These are phyloP conservation scores for Diarsia mendica DNA, from an alignment of 2,888 invertebrate species.

Conservation along the genomic window DNA sequence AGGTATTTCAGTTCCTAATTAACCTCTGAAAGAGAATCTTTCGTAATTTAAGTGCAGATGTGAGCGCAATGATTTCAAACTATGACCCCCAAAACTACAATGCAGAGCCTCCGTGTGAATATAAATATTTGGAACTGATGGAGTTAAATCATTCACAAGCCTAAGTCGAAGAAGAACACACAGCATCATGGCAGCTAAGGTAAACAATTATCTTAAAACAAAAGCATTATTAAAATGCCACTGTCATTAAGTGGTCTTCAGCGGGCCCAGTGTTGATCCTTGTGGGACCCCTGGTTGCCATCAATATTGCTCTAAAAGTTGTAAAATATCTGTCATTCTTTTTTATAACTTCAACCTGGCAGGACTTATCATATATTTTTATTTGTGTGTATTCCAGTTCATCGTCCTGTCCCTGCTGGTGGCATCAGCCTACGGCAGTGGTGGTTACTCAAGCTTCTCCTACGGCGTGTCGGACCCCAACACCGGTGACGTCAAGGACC, in stretches of 20 bases:
- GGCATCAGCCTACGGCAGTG: constrained; percentile 73
- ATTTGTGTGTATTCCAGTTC: constrained; percentile 77
- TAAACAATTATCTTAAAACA: constrained; percentile 60
- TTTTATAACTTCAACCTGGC: neutral
- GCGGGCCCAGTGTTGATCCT: constrained; percentile 8
- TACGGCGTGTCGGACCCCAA: constrained; percentile 82
- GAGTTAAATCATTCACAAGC: constrained; percentile 76
- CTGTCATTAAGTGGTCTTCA: neutral
- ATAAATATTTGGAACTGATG: constrained; percentile 77
- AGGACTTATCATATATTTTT: neutral
- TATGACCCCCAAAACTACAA: constrained; percentile 80
- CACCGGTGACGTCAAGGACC: constrained; percentile 83
- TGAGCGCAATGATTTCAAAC: constrained; percentile 76
- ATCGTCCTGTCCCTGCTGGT: constrained; percentile 76
- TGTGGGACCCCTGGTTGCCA: neutral
- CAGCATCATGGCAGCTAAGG: constrained; percentile 79
- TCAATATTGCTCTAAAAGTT: neutral
- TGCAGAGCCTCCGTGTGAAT: constrained; percentile 74
- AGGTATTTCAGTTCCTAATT: constrained; percentile 75
- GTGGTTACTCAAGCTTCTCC: constrained; percentile 80
- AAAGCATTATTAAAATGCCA: neutral
- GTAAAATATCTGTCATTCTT: neutral
- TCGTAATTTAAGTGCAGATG: constrained; percentile 70
- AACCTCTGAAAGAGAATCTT: constrained; percentile 75
- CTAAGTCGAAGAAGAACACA: constrained; percentile 73